These are phyloP conservation scores for Corydoras sp. DNA, from an alignment of 2,113 vertebrate genomes.

Conservation along the genomic window DNA sequence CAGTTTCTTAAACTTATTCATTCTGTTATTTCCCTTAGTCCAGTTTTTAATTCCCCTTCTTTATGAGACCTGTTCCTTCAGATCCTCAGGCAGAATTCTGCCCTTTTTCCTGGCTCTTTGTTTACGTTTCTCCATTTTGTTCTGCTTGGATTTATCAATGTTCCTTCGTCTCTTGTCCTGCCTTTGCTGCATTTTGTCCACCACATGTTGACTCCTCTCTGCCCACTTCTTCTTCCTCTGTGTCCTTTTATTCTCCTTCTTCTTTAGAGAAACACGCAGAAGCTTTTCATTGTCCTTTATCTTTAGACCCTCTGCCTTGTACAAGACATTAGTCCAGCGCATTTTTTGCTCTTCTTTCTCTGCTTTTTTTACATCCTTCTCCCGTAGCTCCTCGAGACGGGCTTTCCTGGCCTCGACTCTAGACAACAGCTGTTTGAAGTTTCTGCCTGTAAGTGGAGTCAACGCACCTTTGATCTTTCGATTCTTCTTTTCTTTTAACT, in stretches of 20 bases:
- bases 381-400: slow-evolving; percentile 75
- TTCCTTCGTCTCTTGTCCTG: slow-evolving; percentile 84
- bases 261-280: slow-evolving; percentile 76
- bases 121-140: slow-evolving; percentile 72
- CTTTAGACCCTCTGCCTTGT: slow-evolving; percentile 85
- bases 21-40: too few relatives aligned
- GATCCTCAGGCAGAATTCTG: slow-evolving; percentile 78
- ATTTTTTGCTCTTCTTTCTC: slow-evolving; percentile 76
- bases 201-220: slow-evolving; percentile 63
- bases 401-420: slow-evolving; percentile 74
- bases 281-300: slow-evolving; percentile 79
- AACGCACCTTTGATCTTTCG: slow-evolving; percentile 74
- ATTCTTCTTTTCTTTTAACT: slow-evolving; percentile 72
- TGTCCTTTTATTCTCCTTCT: slow-evolving; percentile 73
- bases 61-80: slow-evolving; percentile 69
- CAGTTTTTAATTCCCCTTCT: background rate
- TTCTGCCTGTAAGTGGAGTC: slow-evolving; percentile 82
- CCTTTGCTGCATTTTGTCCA: slow-evolving; percentile 79
- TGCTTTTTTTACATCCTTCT: slow-evolving; percentile 73
- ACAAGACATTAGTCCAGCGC: slow-evolving; percentile 84
- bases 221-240: slow-evolving; percentile 73
- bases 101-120: slow-evolving; percentile 79
- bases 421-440: slow-evolving; percentile 87
- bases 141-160: slow-evolving; percentile 70
- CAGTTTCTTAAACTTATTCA: too few relatives aligned